phyloP scores from a whole-genome alignment of 2,888 invertebrate genomes.

The Lasioglossum lativentre region DNA sequence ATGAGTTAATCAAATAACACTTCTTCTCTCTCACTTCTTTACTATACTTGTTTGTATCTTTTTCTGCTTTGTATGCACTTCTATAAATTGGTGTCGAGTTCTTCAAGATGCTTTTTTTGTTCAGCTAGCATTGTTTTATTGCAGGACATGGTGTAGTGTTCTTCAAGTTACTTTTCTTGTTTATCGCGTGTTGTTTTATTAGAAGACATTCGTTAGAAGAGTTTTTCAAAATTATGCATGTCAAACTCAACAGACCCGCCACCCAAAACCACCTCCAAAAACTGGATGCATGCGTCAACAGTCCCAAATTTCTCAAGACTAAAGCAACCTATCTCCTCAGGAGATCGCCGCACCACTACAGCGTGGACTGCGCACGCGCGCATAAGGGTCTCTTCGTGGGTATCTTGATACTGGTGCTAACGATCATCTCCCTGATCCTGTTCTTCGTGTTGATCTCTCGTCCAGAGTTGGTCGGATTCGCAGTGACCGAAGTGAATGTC shows the following conservation, averaged over 20 bases:
- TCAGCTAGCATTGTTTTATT: too few species aligned
- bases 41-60: too few species aligned
- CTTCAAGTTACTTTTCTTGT: too few species aligned
- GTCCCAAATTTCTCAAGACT: background rate
- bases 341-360: constrained; percentile 95
- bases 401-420: constrained; percentile 93
- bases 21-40: too few species aligned
- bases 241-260: background rate
- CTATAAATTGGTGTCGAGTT: too few species aligned
- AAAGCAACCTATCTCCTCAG: constrained; percentile 82
- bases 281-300: background rate
- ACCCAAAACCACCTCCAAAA: background rate
- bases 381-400: constrained; percentile 97
- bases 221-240: background rate
- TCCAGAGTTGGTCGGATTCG: constrained; percentile 92
- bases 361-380: constrained; percentile 96
- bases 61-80: too few species aligned
- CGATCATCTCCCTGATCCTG: constrained; percentile 95
- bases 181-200: background rate
- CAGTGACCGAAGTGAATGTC: constrained; percentile 95
- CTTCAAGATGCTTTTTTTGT: too few species aligned
- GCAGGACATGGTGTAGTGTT: too few species aligned
- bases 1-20: too few species aligned
- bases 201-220: background rate
- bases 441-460: constrained; percentile 95